Evolutionary conservation across 1,140 invertebrate species (phyloP).

Genomic region (Platyscapa corneri): DNA sequence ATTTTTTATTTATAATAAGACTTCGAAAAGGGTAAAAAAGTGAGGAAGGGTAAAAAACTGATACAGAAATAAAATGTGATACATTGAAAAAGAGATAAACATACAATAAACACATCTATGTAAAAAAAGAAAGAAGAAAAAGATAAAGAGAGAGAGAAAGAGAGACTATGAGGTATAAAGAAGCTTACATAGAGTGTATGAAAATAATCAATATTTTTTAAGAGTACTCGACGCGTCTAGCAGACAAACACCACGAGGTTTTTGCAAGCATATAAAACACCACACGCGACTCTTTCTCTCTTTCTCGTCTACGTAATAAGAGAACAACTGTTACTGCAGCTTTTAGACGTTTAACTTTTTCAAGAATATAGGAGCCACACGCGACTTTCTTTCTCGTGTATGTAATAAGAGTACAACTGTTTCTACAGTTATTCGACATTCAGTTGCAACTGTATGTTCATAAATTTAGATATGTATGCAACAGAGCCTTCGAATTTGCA

Average conservation of each 20-base stretch:
- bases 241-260: not conserved
- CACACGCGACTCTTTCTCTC: not conserved
- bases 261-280: not conserved
- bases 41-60: not conserved
- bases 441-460: not conserved
- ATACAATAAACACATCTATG: not conserved
- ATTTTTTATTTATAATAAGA: too few relatives aligned
- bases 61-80: not conserved
- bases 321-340: not conserved
- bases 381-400: too few relatives aligned
- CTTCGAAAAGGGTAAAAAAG: too few relatives aligned
- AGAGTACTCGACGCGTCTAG: conserved; percentile 45
- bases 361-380: not conserved
- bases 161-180: not conserved
- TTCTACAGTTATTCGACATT: not conserved
- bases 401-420: too few relatives aligned
- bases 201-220: conserved; percentile 70
- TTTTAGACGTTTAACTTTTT: not conserved
- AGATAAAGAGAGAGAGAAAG: not conserved
- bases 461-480: too few relatives aligned
- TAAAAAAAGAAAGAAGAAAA: not conserved
- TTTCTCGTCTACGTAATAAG: not conserved
- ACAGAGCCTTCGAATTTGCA: not conserved
- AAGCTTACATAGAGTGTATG: conserved; percentile 55
- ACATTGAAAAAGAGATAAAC: not conserved